Base-by-base conservation (phyloP, 1,140 invertebrate genomes). In the Pygmarrhopalites habei region DNA sequence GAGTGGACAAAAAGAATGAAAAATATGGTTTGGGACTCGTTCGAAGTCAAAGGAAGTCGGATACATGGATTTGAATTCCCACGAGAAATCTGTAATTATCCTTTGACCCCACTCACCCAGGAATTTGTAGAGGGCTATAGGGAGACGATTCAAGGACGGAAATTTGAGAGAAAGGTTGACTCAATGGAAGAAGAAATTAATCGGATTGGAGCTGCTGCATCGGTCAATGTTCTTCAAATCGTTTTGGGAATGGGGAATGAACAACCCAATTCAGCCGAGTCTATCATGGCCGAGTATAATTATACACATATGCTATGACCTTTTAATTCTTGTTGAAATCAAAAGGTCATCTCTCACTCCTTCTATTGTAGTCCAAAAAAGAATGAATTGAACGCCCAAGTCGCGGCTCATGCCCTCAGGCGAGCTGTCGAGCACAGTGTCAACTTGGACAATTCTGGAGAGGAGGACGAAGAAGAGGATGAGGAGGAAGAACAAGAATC, bases 1-100 rank as follows among this genome's bases (percentile, higher is more conserved):
- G 55, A 60, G 3, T 67, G 66, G 66, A 39, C 32, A 1, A 25
- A 60, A n/a, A n/a, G 47, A 7, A 62, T 67, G 62, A 70, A 70
- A 44, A 10, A 52, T 1, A 32, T 60, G 21, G 52, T 67, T 4
- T 70, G 63, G 62, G 65, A 67, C 23, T 17, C 39, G 2, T 70
- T 62, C 51, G 35, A 65, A 23, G 51, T 52, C 32, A 35, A 35
- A 35, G 32, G 32, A 35, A 35, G 32, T 35, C 32, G 32, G 15
- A 35, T 35, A 35, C 5, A 69, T 63, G 59, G 64, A 10, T 69
- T 69, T 43, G 49, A 56, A 19, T 43, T 43, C 12, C 26, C 35
- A 2, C 32, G 44, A 21, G 64, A 69, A 28, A 53, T 69, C 7
- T 43, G 35, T 32, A 69, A 66, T 43, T 69, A 66, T 59, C 64